Evolutionary conservation across 2,797 vertebrate species (phyloP).

Genomic region (Chromis chromis): DNA sequence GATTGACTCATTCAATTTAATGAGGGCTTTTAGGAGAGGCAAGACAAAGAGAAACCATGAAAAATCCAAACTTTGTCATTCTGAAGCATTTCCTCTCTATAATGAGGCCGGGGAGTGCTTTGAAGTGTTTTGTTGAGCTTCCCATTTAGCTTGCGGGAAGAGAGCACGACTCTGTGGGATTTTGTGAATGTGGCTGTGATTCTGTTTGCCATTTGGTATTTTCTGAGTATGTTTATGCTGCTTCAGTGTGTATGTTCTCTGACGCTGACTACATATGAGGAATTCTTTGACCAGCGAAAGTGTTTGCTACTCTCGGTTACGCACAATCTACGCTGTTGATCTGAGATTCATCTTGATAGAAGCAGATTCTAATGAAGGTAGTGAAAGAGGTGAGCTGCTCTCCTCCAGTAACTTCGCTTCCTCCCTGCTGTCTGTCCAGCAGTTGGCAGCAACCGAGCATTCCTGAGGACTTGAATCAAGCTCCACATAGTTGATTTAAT

Average conservation of each 20-base stretch:
- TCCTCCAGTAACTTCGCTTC: conserved; percentile 82
- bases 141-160: conserved; percentile 65
- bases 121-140: conserved; percentile 69
- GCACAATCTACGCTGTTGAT: conserved; percentile 40
- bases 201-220: conserved; percentile 56
- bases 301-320: conserved; percentile 15
- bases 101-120: conserved; percentile 69
- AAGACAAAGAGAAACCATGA: conserved; percentile 71
- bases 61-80: conserved; percentile 73
- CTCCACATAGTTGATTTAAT: conserved; percentile 98
- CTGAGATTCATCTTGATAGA: conserved; percentile 65
- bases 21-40: conserved; percentile 66
- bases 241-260: conserved; percentile 46
- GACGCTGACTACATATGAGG: conserved; percentile 27
- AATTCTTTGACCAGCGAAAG: conserved; percentile 24
- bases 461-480: conserved; percentile 96
- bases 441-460: conserved; percentile 91
- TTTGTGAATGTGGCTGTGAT: conserved; percentile 63
- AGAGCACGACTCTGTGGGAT: conserved; percentile 62
- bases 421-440: conserved; percentile 89
- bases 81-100: conserved; percentile 65
- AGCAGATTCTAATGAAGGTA: conserved; percentile 84
- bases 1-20: conserved; percentile 65
- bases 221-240: conserved; percentile 52
- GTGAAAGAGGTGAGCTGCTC: conserved; percentile 60